Percentiles rank a stretch among this genome's conserved stretches.
Conservation (phyloP, 2,888 invertebrate species). For the Meliscaeva auricollis region DNA sequence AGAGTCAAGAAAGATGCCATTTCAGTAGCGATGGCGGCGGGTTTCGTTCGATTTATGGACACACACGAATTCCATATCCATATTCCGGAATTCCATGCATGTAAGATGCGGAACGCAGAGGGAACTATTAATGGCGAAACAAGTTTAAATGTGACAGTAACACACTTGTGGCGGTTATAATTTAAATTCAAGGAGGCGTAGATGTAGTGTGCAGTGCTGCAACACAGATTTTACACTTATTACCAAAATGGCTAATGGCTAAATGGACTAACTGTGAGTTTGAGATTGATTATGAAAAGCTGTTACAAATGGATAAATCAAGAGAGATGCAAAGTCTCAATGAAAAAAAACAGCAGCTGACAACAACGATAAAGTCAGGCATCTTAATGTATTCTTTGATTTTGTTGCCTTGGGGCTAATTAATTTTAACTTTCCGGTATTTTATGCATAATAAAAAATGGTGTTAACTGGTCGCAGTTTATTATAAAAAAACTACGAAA, state of each 20-base stretch:
- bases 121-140: constrained; percentile 44
- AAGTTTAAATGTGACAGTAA: constrained; percentile 72
- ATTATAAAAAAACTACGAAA: neutral
- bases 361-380: neutral
- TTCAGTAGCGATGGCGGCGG: constrained; percentile 17
- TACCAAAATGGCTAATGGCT: constrained; percentile 40
- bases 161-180: constrained; percentile 58
- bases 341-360: neutral
- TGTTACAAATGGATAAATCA: neutral
- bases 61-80: constrained; percentile 50
- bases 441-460: constrained; percentile 22
- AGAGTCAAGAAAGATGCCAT: too few species aligned
- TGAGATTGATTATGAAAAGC: constrained; percentile 18
- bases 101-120: neutral
- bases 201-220: neutral
- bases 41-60: constrained; percentile 7
- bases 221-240: constrained; percentile 53
- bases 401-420: constrained; percentile 29
- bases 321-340: constrained; percentile 5
- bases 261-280: constrained; percentile 46
- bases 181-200: constrained; percentile 59
- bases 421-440: constrained; percentile 42
- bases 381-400: constrained; percentile 30
- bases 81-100: constrained; percentile 52
- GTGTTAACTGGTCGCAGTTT: constrained; percentile 21